Conservation (phyloP, 2,113 vertebrate genomes). For the Macquaria australasica region DNA sequence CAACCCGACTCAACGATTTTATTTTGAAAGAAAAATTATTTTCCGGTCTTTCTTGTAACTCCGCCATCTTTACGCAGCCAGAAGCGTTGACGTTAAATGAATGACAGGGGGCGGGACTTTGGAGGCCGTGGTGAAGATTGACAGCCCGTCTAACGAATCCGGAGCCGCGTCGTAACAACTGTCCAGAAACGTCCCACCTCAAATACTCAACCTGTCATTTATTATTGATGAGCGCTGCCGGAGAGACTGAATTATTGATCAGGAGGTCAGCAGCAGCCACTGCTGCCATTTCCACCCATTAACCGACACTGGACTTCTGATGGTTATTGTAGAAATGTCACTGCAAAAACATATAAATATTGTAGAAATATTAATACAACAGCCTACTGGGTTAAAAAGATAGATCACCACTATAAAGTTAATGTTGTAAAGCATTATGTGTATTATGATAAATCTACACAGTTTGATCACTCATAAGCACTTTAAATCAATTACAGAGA, state of each 20-base stretch:
- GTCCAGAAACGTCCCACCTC: conserved; percentile 58
- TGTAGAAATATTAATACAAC: neutral
- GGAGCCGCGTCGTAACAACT: neutral
- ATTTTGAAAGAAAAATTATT: conserved; percentile 30
- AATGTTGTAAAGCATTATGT: too few relatives aligned
- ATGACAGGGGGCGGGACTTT: conserved; percentile 57
- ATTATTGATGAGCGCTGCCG: conserved; percentile 76
- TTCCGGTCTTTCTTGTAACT: conserved; percentile 7
- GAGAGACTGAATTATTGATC: conserved; percentile 79
- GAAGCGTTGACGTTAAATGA: conserved; percentile 53
- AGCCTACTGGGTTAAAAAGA: neutral
- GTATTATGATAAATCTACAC: neutral
- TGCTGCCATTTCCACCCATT: conserved; percentile 42
- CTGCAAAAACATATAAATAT: neutral
- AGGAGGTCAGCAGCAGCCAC: conserved; percentile 65
- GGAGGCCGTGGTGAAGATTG: conserved; percentile 9
- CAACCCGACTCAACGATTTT: neutral
- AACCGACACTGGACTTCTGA: conserved; percentile 2
- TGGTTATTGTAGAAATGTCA: conserved; percentile 1
- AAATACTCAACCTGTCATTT: conserved; percentile 64
- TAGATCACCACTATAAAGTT: too few relatives aligned
- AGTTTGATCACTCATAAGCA: neutral
- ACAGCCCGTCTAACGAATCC: conserved; percentile 53
- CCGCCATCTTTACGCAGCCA: conserved; percentile 13
- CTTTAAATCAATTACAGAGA: too few relatives aligned